These are phyloP conservation scores for Pagrus major DNA, from an alignment of 2,113 vertebrate genomes.

Conservation along the genomic window DNA sequence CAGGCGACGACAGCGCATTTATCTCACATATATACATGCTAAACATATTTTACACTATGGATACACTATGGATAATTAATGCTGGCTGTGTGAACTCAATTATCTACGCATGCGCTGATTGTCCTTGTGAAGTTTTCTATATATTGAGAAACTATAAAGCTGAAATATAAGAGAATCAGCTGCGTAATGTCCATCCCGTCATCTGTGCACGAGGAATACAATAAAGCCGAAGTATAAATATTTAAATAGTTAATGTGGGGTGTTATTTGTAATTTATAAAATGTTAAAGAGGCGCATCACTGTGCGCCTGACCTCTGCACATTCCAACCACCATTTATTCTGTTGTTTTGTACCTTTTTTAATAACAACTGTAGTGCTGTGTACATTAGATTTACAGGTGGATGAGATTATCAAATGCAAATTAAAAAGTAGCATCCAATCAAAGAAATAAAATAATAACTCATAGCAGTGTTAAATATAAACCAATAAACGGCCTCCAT, in stretches of 20 bases:
- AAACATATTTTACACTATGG: background rate
- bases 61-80: background rate
- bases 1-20: background rate
- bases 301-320: background rate
- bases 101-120: background rate
- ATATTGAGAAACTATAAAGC: background rate
- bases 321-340: background rate
- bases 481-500: constrained; percentile 17
- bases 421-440: constrained; percentile 35
- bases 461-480: background rate
- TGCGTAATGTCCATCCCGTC: background rate
- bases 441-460: background rate
- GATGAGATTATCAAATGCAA: constrained; percentile 53
- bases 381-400: constrained; percentile 41
- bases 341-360: constrained; percentile 12
- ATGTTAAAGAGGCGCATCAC: background rate
- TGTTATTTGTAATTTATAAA: background rate
- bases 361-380: constrained; percentile 33
- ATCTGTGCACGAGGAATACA: background rate
- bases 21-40: background rate
- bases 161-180: background rate
- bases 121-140: background rate
- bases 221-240: background rate
- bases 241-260: background rate
- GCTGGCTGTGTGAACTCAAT: background rate